Evolutionary conservation across 2,888 invertebrate species (phyloP).

Genomic region (Leptinotarsa tumamoca): DNA sequence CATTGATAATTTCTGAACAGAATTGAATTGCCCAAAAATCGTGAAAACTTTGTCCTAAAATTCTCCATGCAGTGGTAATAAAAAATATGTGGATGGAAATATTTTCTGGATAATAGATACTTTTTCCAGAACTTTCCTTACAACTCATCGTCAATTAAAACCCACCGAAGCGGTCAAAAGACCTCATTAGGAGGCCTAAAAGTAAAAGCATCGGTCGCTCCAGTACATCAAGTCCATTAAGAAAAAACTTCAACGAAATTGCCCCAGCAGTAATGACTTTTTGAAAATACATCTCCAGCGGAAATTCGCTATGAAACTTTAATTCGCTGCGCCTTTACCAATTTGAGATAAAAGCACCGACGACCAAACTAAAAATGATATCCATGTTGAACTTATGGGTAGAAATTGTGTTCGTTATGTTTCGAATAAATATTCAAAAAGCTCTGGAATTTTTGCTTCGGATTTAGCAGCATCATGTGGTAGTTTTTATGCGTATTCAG

Average conservation of each 20-base stretch:
- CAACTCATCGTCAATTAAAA: too few relatives aligned
- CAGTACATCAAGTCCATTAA: not conserved
- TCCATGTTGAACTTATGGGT: not conserved
- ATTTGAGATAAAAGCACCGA: not conserved
- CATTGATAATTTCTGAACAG: too few relatives aligned
- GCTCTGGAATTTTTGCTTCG: not conserved
- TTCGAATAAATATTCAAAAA: not conserved
- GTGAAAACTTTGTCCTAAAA: too few relatives aligned
- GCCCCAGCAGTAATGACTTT: not conserved
- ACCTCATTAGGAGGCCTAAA: not conserved
- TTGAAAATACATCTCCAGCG: not conserved
- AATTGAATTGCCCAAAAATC: too few relatives aligned
- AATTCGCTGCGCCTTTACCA: not conserved
- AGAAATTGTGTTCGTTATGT: not conserved
- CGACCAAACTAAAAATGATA: not conserved
- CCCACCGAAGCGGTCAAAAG: not conserved
- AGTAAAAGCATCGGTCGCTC: not conserved
- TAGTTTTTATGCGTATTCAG: too few relatives aligned
- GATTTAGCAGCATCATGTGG: not conserved
- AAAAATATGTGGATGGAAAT: too few relatives aligned
- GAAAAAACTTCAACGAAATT: not conserved
- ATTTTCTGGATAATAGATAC: too few relatives aligned
- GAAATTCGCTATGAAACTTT: constrained; percentile 1
- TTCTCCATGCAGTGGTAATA: too few relatives aligned
- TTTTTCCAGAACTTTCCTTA: too few relatives aligned